Evolutionary conservation across 2,113 vertebrate species (phyloP), one percentile per base, ranked within the genome.

Genomic region (Pleuronectes platessa): DNA sequence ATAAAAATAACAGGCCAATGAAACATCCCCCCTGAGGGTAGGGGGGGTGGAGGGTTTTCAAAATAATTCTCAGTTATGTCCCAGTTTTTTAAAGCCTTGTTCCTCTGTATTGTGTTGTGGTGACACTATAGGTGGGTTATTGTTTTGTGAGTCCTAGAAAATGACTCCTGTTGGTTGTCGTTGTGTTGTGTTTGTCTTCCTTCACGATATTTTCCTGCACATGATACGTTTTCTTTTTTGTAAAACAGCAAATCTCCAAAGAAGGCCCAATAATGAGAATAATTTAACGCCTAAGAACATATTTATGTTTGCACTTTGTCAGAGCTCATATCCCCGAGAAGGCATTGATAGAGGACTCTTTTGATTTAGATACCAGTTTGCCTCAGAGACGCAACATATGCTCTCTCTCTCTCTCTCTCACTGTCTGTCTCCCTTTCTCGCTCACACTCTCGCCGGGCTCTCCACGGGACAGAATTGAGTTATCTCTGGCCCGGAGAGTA

Each of bases 311-410:
- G 91, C 93, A 93, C 91, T 94, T 94, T 97, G 97, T 96, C 96
- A 97, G 94, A 94, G 95, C 96, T 97, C 94, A 96, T 96, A 97
- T 95, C 94, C 94, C 94, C 90, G 91, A 93, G 88, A 92, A 79
- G 95, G 91, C 94, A 92, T 94, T 96, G 96, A 97, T 96, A 91
- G 95, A 95, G 93, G 94, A 94, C 92, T 88, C 86, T 92, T 95
- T 93, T 97, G 96, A 97, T 98, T 97, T 97, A 98, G 95, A 96
- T 95, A 94, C 91, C 67, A 11, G 94, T 95, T 96, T 95, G 91
- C 95, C 96, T 96, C 94, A 90, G 95, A 96, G 96, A 96, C 95
- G 93, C 95, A 97, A 96, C 96, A 96, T 96, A 97, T 96, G 96
- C 96, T 95, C 92, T 51, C 66, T 78, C 76, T 95, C 92, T 49